These are phyloP conservation scores for Danio rerio DNA, from an alignment of 2,113 vertebrate genomes.

Conservation along the genomic window GRCz12tu NC_133182.1:75085001-75085500, in stretches of 20 bases:
- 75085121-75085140: slow-evolving; percentile 22
- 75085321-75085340: slow-evolving; percentile 28
- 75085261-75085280: slow-evolving; percentile 1
- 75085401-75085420: slow-evolving; percentile 15
- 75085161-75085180: not conserved
- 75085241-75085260: slow-evolving; percentile 21
- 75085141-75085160: slow-evolving; percentile 37
- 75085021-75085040: not conserved
- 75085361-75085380: not conserved
- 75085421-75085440: slow-evolving; percentile 8
- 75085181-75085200: slow-evolving; percentile 13
- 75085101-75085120: slow-evolving; percentile 19
- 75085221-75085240: slow-evolving; percentile 15
- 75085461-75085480: not conserved
- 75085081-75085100: slow-evolving; percentile 18
- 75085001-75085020: not conserved
- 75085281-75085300: slow-evolving; percentile 21
- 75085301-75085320: slow-evolving; percentile 13
- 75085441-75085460: slow-evolving; percentile 3
- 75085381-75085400: not conserved
- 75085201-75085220: slow-evolving; percentile 34
- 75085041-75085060: slow-evolving; percentile 15
- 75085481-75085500: not conserved
- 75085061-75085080: not conserved
- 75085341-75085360: slow-evolving; percentile 6